phyloP scores from a whole-genome alignment of 2,888 invertebrate species.

The Drosophila histrio region DNA sequence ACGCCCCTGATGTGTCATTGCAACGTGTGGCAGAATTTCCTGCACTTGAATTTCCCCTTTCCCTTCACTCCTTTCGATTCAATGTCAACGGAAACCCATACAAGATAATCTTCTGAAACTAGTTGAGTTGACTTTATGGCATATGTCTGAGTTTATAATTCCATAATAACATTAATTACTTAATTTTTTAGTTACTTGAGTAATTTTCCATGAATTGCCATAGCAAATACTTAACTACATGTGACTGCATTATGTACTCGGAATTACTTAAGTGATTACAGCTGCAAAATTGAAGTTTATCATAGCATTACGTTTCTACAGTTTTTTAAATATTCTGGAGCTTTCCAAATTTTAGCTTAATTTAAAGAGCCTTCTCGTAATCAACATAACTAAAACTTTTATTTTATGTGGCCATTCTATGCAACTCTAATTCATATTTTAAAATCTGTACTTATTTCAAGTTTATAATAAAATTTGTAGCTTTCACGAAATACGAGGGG shows the following conservation, averaged over 20 bases:
- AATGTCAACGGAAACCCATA: conserved; percentile 5
- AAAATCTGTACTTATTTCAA: no score
- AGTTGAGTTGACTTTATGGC: not conserved
- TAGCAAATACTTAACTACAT: not conserved
- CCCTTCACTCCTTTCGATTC: not conserved
- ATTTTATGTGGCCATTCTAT: no score
- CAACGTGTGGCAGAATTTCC: not conserved
- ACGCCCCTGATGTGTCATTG: conserved; percentile 27
- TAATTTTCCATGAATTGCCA: not conserved
- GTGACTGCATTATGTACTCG: no score
- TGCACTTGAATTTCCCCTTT: not conserved
- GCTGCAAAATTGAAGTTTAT: not conserved
- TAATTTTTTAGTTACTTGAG: not conserved
- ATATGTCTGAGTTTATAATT: not conserved
- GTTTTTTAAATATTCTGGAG: no score
- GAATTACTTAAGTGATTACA: not conserved
- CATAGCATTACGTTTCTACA: no score
- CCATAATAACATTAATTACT: not conserved
- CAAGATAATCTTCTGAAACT: not conserved
- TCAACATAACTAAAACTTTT: no score
- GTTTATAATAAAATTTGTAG: no score
- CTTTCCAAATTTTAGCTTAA: no score
- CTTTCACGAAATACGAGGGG: no score
- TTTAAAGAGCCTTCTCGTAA: no score
- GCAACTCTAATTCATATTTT: no score